phyloP scores from a whole-genome alignment of 2,113 vertebrate genomes.

The Opisthocomus hoazin region DNA sequence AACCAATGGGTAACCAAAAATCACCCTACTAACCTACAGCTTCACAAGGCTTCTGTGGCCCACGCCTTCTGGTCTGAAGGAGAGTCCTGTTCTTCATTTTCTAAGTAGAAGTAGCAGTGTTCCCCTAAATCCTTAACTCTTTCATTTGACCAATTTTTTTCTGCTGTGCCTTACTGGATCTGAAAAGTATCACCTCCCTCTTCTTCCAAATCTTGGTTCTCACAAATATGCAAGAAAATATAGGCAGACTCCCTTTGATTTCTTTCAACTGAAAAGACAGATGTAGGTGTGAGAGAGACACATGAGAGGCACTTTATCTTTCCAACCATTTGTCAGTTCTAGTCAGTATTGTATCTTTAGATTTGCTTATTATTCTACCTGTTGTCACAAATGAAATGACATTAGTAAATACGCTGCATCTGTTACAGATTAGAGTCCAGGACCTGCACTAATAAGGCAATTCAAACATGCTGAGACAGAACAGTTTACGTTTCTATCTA shows the following conservation, averaged over 20 bases:
- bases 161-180: not conserved
- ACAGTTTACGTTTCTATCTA: not conserved
- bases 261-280: not conserved
- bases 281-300: not conserved
- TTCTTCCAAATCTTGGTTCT: not conserved
- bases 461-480: not conserved
- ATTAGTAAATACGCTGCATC: not conserved
- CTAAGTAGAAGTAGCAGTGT: not conserved
- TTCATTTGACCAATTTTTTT: not conserved
- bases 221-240: conserved; percentile 14
- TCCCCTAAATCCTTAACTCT: not conserved
- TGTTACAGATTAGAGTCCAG: not conserved
- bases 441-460: not conserved
- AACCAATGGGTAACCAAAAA: not conserved
- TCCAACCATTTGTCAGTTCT: not conserved
- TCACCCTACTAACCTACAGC: not conserved
- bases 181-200: not conserved
- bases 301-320: not conserved
- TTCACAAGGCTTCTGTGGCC: not conserved
- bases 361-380: not conserved
- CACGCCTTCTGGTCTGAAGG: not conserved
- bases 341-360: not conserved
- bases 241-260: not conserved
- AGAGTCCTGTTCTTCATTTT: not conserved
- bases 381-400: not conserved